A percentile compares a stretch with the other conserved stretches of the same genome.
phyloP scores from a whole-genome alignment of 92 coral and sea anemone genomes.

The Epizoanthus fatuus region DNA sequence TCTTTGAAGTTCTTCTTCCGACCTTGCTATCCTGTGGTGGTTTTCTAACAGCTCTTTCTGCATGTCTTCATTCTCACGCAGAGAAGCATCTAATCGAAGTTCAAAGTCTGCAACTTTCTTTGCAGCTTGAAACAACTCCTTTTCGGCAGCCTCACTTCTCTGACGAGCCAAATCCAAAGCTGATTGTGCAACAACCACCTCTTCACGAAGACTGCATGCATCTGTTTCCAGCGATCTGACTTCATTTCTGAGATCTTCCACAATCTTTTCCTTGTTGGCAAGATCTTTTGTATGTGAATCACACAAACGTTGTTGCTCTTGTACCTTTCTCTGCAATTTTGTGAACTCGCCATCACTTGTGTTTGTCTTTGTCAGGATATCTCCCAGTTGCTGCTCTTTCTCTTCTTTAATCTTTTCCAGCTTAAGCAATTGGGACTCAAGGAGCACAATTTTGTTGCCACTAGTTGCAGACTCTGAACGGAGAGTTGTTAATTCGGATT shows the following conservation, averaged over 20 bases:
- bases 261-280: slow-evolving; percentile 72
- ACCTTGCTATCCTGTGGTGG: slow-evolving; percentile 57
- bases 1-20: slow-evolving; percentile 75
- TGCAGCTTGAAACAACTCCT: slow-evolving; percentile 78
- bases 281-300: slow-evolving; percentile 81
- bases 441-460: slow-evolving; percentile 66
- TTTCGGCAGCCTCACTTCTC: slow-evolving; percentile 73
- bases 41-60: slow-evolving; percentile 76
- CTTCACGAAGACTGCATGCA: slow-evolving; percentile 72
- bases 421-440: slow-evolving; percentile 81
- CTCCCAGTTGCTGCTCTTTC: slow-evolving; percentile 65
- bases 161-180: slow-evolving; percentile 77
- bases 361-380: slow-evolving; percentile 55
- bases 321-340: slow-evolving; percentile 72
- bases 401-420: slow-evolving; percentile 74
- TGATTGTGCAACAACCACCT: slow-evolving; percentile 62
- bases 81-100: slow-evolving; percentile 70
- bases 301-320: slow-evolving; percentile 72
- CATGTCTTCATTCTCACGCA: slow-evolving; percentile 79
- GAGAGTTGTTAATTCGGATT: slow-evolving; percentile 66
- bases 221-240: slow-evolving; percentile 76
- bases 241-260: slow-evolving; percentile 71
- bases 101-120: slow-evolving; percentile 80
- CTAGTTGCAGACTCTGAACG: slow-evolving; percentile 67
- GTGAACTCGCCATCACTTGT: slow-evolving; percentile 62